Percentiles rank a stretch among this genome's conserved stretches.
These are phyloP conservation scores for Doryteuthis pealeii DNA, from an alignment of 1,140 invertebrate species.

Conservation along the genomic window DNA sequence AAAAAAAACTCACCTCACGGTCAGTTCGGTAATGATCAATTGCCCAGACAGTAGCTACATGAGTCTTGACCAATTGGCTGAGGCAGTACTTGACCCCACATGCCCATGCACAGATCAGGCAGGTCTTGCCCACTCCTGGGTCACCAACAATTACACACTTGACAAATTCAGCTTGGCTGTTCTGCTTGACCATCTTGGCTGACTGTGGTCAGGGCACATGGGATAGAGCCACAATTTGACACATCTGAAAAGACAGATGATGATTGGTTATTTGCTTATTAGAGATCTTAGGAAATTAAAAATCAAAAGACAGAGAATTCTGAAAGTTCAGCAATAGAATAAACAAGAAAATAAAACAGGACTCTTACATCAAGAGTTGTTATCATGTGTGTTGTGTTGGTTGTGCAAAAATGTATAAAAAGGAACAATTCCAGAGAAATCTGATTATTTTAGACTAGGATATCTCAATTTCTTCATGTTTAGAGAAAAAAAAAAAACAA, in stretches of 20 bases:
- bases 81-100: conserved; percentile 93
- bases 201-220: not conserved
- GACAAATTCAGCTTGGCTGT: conserved; percentile 48
- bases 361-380: not conserved
- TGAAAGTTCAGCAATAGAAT: not conserved
- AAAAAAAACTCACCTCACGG: conserved; percentile 74
- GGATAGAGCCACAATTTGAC: not conserved
- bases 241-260: not conserved
- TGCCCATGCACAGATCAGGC: conserved; percentile 88
- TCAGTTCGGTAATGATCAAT: conserved; percentile 96
- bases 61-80: conserved; percentile 86
- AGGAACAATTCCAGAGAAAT: no score
- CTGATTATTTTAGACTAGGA: no score
- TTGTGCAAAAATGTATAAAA: no score
- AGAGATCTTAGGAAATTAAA: not conserved
- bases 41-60: conserved; percentile 95
- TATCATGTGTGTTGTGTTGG: not conserved
- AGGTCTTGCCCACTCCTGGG: conserved; percentile 94
- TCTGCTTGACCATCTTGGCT: conserved; percentile 35
- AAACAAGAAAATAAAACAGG: not conserved
- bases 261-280: not conserved
- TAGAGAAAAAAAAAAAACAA: no score
- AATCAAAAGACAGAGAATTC: not conserved
- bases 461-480: no score
- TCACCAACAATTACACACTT: conserved; percentile 96